Percentiles rank a stretch among this genome's conserved stretches.
These are phyloP conservation scores for Apis laboriosa DNA, from an alignment of 1,140 invertebrate genomes.

Conservation along the genomic window DNA sequence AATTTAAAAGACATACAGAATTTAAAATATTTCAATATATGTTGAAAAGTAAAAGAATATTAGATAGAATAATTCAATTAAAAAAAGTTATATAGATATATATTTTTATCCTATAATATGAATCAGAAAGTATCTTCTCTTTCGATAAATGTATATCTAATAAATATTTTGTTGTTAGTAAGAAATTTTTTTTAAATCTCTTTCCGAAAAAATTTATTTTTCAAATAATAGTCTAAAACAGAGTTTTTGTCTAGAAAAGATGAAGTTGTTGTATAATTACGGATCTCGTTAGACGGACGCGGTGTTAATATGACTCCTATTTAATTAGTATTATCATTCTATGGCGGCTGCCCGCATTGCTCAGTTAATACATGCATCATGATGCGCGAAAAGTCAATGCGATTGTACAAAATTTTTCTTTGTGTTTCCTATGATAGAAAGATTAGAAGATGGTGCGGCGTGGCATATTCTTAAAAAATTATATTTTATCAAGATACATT, in stretches of 20 bases:
- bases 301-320: conserved; percentile 76
- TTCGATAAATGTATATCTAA: not conserved
- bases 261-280: conserved; percentile 80
- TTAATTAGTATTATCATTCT: conserved; percentile 78
- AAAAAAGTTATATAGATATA: not conserved
- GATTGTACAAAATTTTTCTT: not conserved
- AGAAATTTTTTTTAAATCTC: conserved; percentile 50
- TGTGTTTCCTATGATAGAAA: not conserved
- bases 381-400: conserved; percentile 11
- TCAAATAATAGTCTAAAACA: conserved; percentile 71
- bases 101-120: not conserved
- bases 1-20: too few species aligned
- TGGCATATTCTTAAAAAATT: not conserved
- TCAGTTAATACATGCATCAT: conserved; percentile 41
- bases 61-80: too few species aligned
- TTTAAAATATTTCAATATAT: too few species aligned
- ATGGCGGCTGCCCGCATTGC: conserved; percentile 21
- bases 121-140: not conserved
- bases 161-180: not conserved
- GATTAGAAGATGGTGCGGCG: not conserved
- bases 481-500: conserved; percentile 18
- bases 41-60: too few species aligned
- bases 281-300: conserved; percentile 77
- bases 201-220: conserved; percentile 44
- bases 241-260: conserved; percentile 78